Percentiles rank a stretch among this genome's conserved stretches.
Conservation (phyloP, 2,113 vertebrate genomes). For the Geothlypis trichas region DNA sequence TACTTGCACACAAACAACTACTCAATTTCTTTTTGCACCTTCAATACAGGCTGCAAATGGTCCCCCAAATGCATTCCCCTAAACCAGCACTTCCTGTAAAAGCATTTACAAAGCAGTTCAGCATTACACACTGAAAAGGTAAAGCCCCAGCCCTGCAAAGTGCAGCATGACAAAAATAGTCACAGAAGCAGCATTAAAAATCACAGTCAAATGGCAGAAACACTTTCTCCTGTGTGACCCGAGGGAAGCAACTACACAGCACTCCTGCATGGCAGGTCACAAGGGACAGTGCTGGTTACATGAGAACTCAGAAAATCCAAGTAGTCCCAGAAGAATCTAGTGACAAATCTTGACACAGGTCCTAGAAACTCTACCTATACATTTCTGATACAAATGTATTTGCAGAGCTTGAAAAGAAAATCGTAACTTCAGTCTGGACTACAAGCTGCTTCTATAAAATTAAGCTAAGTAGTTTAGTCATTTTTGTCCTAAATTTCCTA, state of each 20-base stretch:
- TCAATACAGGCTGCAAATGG: not conserved
- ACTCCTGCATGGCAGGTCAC: not conserved
- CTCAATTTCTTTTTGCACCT: not conserved
- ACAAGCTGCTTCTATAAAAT: not conserved
- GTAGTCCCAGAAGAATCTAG: not conserved
- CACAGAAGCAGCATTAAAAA: not conserved
- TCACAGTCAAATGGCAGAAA: not conserved
- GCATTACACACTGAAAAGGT: not conserved
- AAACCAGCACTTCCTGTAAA: not conserved
- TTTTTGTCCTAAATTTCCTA: not conserved
- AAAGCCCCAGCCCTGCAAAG: not conserved
- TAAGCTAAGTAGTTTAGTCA: not conserved
- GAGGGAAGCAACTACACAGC: not conserved
- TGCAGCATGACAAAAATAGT: not conserved
- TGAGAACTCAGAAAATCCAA: not conserved
- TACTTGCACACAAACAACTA: not conserved
- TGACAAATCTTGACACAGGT: not conserved
- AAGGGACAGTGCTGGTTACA: not conserved
- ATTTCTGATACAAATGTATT: not conserved
- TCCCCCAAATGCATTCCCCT: not conserved
- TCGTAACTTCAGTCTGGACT: not conserved
- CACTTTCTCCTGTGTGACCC: accelerated
- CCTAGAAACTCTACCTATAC: not conserved
- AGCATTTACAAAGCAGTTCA: not conserved
- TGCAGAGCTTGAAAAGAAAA: not conserved